Conservation (phyloP, 2,113 vertebrate genomes). For the Ciconia maguari region DNA sequence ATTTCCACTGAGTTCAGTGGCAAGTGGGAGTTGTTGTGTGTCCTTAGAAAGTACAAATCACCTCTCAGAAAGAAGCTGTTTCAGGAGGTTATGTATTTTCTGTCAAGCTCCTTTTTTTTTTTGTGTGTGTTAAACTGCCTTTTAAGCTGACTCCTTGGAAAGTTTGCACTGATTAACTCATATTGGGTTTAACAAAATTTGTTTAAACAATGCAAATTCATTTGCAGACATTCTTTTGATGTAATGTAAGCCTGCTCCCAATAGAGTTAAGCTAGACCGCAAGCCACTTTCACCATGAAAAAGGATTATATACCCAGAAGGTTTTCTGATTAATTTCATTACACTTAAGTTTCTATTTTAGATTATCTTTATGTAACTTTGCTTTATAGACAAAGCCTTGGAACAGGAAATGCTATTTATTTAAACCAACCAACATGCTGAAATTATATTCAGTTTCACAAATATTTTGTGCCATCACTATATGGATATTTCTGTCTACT, state of each 20-base stretch:
- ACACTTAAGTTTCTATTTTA: not conserved
- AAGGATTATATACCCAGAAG: slow-evolving; percentile 21
- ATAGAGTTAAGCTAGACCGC: not conserved
- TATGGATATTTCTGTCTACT: not conserved
- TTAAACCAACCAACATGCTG: not conserved
- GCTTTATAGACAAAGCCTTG: not conserved
- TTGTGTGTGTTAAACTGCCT: not conserved
- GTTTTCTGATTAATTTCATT: slow-evolving; percentile 19
- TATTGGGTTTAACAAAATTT: slow-evolving; percentile 49
- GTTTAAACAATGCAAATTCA: slow-evolving; percentile 47
- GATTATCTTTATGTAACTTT: slow-evolving; percentile 15
- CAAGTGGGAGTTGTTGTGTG: not conserved
- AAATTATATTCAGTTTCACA: not conserved
- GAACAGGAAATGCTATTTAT: not conserved
- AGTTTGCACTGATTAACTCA: slow-evolving; percentile 49
- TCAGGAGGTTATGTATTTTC: not conserved
- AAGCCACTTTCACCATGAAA: not conserved
- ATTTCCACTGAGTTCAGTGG: not conserved
- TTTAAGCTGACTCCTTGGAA: slow-evolving; percentile 4
- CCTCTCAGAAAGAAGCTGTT: not conserved
- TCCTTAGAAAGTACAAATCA: not conserved
- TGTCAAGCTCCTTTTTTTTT: not conserved
- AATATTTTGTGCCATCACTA: not conserved
- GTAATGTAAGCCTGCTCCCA: slow-evolving; percentile 8
- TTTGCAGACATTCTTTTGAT: slow-evolving; percentile 43